Conservation (phyloP, 2,888 invertebrate species). For the Harpalus rufipes region DNA sequence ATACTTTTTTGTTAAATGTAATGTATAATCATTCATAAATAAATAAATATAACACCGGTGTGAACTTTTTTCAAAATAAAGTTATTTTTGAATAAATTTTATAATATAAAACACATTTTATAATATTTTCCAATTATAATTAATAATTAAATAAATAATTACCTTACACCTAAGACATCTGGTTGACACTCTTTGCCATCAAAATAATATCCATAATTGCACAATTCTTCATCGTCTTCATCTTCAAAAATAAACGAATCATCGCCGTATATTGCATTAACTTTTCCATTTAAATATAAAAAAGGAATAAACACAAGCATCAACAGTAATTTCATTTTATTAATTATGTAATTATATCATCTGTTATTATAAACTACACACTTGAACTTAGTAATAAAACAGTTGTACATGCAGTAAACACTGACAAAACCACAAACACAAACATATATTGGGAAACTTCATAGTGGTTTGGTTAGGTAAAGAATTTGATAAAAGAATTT, state of each 20-base stretch:
- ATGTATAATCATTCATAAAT: no score
- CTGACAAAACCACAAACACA: not conserved
- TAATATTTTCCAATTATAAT: not conserved
- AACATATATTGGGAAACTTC: not conserved
- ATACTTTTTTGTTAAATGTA: no score
- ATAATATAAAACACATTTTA: not conserved
- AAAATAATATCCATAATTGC: not conserved
- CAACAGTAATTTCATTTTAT: not conserved
- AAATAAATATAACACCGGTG: no score
- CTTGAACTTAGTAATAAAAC: not conserved
- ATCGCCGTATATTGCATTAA: not conserved
- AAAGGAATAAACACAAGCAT: not conserved
- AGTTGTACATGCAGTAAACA: not conserved
- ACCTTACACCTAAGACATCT: not conserved
- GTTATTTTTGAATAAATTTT: no score
- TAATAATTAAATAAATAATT: not conserved
- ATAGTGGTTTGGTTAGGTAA: not conserved
- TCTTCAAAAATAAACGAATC: not conserved
- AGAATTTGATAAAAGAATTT: constrained; percentile 7
- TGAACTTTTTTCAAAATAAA: not conserved
- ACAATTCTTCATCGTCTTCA: not conserved
- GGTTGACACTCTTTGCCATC: not conserved
- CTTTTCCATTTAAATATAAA: not conserved
- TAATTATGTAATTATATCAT: not conserved
- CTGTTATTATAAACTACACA: not conserved